Evolutionary conservation across 1,140 invertebrate genomes (phyloP).

Genomic region (Meloidogyne floridensis): DNA sequence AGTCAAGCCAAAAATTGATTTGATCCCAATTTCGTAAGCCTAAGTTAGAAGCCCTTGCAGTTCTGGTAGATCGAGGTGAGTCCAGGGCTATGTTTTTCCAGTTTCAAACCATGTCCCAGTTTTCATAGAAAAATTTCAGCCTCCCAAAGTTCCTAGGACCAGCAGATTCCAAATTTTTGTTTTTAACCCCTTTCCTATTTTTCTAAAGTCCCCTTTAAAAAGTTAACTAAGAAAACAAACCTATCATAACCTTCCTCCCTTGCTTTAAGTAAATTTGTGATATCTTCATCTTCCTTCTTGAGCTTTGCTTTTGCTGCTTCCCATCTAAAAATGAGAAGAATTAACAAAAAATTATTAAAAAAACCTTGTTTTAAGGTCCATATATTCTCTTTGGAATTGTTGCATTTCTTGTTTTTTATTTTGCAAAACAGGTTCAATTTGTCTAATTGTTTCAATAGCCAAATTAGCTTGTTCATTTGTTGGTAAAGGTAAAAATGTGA

Average conservation of each 20-base stretch:
- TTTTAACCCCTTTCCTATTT: too few species aligned
- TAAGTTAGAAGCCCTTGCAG: too few species aligned
- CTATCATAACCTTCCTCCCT: constrained; percentile 40
- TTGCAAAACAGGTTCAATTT: constrained; percentile 44
- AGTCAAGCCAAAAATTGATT: too few species aligned
- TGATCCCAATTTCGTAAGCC: too few species aligned
- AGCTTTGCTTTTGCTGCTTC: constrained; percentile 39
- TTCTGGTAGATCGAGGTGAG: too few species aligned
- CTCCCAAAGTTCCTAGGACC: too few species aligned
- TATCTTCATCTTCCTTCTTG: constrained; percentile 38
- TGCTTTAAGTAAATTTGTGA: constrained; percentile 25
- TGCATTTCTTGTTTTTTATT: constrained; percentile 62
- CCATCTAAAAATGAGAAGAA: constrained; percentile 31
- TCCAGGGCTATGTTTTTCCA: too few species aligned
- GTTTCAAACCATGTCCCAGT: too few species aligned
- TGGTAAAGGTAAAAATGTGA: constrained; percentile 35
- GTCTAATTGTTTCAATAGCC: constrained; percentile 44
- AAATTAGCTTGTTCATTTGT: constrained; percentile 29
- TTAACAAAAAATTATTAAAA: constrained; percentile 1
- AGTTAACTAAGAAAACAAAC: background rate
- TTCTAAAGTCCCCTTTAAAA: background rate
- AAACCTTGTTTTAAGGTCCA: constrained; percentile 60
- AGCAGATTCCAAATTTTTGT: too few species aligned
- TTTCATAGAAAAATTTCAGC: too few species aligned
- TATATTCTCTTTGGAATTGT: constrained; percentile 61